Evolutionary conservation across 2,888 invertebrate species (phyloP), one percentile per base, ranked within the genome.

Genomic region (Trissonchulus sp.): DNA sequence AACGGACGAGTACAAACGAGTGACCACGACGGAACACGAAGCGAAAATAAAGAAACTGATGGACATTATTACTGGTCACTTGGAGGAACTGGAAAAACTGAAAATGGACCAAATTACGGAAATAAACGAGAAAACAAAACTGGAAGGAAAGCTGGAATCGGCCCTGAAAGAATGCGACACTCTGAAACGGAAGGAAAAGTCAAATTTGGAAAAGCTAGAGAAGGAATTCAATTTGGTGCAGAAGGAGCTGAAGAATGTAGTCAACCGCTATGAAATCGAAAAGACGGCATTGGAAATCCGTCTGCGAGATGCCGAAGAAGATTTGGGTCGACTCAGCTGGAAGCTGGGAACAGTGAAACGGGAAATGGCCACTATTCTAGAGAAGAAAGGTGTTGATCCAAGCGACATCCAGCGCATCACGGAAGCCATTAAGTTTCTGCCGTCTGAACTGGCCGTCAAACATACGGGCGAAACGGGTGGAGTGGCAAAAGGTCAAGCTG

Each of bases 141-240:
- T 72, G 18, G 48, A 72, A 2, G 48, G 28, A 2, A 72, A 72
- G 48, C n/a, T 18, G 18, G 38, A 36, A 36, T 8, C 72, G 2
- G 2, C 37, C 2, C 2, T 72, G 34, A 48, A 48, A 48, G 48
- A 48, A 23, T 23, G 48, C 8, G 48, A 65, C n/a, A 30, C 31
- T 3, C 28, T 65, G 31, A 65, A 65, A 30, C 15, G 65, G 31
- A 63, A 48, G 2, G 31, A 33, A 15, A 28, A 37, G n/a, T 31
- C 15, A 15, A 34, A 33, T 33, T 34, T 69, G 31, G 35, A 69
- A 33, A 15, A 34, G 18, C 18, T 69, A n/a, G 74, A 74, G 36
- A 33, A 36, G 18, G 75, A 75, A 60, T 15, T 75, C 31, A 48
- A 34, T 1, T 33, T 63, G 63, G 31, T 36, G 2, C 15, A 72